These are phyloP conservation scores for Tenodera sinensis DNA, from an alignment of 2,888 invertebrate genomes.

Conservation along the genomic window DNA sequence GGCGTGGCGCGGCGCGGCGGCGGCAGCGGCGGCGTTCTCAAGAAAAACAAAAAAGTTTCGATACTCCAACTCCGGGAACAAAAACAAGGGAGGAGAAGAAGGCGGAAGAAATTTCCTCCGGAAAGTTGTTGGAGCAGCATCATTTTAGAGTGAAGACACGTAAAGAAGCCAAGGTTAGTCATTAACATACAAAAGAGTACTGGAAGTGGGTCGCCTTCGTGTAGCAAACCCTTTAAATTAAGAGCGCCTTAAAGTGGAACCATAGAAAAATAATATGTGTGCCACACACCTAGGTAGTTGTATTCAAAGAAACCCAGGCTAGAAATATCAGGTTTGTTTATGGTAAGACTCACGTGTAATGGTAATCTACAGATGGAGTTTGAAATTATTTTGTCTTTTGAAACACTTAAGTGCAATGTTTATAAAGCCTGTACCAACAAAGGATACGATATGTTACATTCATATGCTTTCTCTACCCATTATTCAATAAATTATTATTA, in stretches of 20 bases:
- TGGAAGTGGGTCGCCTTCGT: neutral
- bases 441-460: too few relatives aligned
- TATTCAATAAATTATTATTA: too few relatives aligned
- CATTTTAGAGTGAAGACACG: neutral
- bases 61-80: neutral
- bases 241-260: slow-evolving; percentile 1
- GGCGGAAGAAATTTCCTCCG: neutral
- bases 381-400: too few relatives aligned
- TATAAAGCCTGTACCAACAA: too few relatives aligned
- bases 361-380: too few relatives aligned
- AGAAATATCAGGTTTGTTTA: too few relatives aligned
- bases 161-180: slow-evolving; percentile 1
- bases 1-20: too few relatives aligned
- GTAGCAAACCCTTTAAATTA: slow-evolving; percentile 1
- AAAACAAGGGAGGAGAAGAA: neutral
- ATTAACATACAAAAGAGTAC: slow-evolving; percentile 12
- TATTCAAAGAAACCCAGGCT: too few relatives aligned
- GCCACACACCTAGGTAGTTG: neutral
- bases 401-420: too few relatives aligned
- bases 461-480: too few relatives aligned
- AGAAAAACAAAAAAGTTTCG: neutral
- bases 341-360: too few relatives aligned
- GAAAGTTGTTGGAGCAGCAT: neutral
- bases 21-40: neutral
- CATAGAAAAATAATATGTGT: neutral